phyloP scores from a whole-genome alignment of 2,888 invertebrate species.

The Belgica antarctica region DNA sequence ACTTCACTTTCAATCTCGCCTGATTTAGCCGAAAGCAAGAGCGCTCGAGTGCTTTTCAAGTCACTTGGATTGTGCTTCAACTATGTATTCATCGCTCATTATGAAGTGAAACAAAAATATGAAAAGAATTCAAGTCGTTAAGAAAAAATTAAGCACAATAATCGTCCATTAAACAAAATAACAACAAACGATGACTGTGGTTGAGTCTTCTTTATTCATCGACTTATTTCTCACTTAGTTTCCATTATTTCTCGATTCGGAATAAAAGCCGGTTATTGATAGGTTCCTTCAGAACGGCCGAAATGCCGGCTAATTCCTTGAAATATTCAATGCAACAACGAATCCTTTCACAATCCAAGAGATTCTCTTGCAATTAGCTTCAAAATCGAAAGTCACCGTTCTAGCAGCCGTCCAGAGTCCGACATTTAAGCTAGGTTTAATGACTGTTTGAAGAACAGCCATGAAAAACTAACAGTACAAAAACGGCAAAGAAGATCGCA shows the following conservation, averaged over 20 bases:
- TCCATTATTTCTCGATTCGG: not conserved
- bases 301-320: not conserved
- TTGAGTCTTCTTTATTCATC: not conserved
- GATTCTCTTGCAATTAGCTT: not conserved
- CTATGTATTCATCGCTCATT: not conserved
- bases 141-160: slow-evolving; percentile 28
- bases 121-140: slow-evolving; percentile 14
- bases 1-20: no score
- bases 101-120: slow-evolving; percentile 23
- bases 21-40: no score
- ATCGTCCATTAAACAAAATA: slow-evolving; percentile 40
- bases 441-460: not conserved
- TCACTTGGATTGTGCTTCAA: not conserved
- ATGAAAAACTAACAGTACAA: not conserved
- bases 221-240: slow-evolving; percentile 31
- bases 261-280: slow-evolving; percentile 21
- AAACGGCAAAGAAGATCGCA: not conserved
- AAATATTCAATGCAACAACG: not conserved
- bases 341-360: not conserved
- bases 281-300: no score
- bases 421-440: no score
- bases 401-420: no score
- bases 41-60: not conserved
- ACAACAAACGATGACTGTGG: slow-evolving; percentile 22
- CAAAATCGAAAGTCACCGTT: not conserved